phyloP scores from a whole-genome alignment of 2,797 vertebrate genomes.

The Poeciliopsis paucimaculata region DNA sequence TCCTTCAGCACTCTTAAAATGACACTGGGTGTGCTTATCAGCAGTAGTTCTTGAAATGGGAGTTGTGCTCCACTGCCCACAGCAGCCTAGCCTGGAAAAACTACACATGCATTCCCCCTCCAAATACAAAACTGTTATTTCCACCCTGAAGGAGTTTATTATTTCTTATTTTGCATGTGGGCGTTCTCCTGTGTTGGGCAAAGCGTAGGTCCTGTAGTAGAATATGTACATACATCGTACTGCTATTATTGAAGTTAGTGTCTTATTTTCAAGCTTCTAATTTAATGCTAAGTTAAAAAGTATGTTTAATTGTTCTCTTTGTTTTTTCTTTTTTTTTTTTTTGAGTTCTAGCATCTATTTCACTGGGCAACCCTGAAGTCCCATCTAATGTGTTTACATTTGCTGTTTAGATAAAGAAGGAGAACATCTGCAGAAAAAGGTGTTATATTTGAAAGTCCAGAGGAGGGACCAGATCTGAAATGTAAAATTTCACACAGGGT shows the following conservation, averaged over 20 bases:
- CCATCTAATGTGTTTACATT: neutral
- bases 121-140: neutral
- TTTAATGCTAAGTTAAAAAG: neutral
- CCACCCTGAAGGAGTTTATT: neutral
- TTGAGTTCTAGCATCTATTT: too few relatives aligned
- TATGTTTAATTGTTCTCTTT: neutral
- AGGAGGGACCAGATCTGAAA: constrained; percentile 20
- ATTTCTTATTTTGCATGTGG: neutral
- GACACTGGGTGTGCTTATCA: neutral
- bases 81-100: neutral
- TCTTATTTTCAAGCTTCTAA: neutral
- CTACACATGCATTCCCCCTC: neutral
- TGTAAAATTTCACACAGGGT: constrained; percentile 52
- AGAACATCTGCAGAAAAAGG: neutral
- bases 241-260: neutral
- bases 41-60: neutral
- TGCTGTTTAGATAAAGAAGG: neutral
- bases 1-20: neutral
- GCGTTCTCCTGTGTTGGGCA: neutral
- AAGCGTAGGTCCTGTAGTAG: neutral
- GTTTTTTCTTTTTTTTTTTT: too few relatives aligned
- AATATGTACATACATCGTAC: neutral
- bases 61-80: neutral
- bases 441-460: neutral
- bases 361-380: neutral